Percentiles rank a stretch among this genome's conserved stretches.
These are phyloP conservation scores for Agrochola lychnidis DNA, from an alignment of 2,888 invertebrate species.

Conservation along the genomic window DNA sequence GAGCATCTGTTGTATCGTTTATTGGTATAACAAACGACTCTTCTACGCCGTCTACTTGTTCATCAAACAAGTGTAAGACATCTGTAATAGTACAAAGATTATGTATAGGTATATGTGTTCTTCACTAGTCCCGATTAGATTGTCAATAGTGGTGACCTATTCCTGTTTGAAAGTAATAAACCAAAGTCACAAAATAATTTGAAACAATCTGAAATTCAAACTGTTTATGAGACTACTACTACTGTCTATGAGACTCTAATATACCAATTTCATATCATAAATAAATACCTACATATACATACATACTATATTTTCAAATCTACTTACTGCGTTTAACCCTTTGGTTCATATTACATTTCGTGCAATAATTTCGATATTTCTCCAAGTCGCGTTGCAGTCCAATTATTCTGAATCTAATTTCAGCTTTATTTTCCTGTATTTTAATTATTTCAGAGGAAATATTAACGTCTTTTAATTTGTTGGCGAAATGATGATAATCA, in stretches of 20 bases:
- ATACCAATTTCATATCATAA: neutral
- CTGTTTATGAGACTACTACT: neutral
- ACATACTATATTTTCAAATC: neutral
- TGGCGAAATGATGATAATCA: slow-evolving; percentile 68
- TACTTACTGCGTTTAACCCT: slow-evolving; percentile 36
- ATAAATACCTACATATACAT: neutral
- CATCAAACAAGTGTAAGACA: neutral
- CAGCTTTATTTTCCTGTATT: slow-evolving; percentile 29
- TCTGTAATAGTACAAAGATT: slow-evolving; percentile 27
- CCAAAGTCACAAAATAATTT: neutral
- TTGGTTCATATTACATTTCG: slow-evolving; percentile 50
- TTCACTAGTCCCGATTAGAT: neutral
- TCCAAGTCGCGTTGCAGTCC: slow-evolving; percentile 57
- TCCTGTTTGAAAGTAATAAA: neutral
- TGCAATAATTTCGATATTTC: slow-evolving; percentile 68
- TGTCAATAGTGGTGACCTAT: neutral
- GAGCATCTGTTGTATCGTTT: neutral
- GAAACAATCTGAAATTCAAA: neutral
- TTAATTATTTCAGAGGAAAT: slow-evolving; percentile 5
- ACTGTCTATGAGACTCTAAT: neutral
- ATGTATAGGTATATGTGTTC: neutral
- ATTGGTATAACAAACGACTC: neutral
- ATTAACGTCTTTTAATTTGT: slow-evolving; percentile 44
- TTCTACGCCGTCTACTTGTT: neutral
- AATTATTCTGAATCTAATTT: slow-evolving; percentile 32